Percentiles rank a stretch among this genome's conserved stretches.
These are phyloP conservation scores for Canis aureus DNA, from an alignment of 2,113 vertebrate species.

Conservation along the genomic window DNA sequence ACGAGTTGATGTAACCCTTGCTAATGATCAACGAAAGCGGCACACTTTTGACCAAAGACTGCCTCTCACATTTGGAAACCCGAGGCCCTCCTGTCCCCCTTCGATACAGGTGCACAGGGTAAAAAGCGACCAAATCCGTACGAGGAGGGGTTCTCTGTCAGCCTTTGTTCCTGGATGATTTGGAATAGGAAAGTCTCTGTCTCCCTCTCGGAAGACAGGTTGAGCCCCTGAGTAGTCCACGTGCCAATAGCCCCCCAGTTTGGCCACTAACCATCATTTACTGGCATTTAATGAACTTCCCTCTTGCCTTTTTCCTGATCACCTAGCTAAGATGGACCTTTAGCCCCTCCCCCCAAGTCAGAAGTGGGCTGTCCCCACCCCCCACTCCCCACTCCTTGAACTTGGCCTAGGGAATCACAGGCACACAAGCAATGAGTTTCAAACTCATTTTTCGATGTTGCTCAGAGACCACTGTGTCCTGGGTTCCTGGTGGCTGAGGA, in stretches of 20 bases:
- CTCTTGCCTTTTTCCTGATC: not conserved
- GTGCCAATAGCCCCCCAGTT: not conserved
- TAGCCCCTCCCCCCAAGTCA: not conserved
- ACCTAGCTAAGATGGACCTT: not conserved
- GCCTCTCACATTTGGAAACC: not conserved
- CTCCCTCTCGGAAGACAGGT: not conserved
- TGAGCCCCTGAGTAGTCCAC: not conserved
- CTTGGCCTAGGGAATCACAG: conserved; percentile 36
- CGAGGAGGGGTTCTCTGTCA: not conserved
- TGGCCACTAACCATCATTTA: not conserved
- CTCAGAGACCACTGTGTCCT: not conserved
- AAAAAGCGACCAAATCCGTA: not conserved
- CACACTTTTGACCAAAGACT: not conserved
- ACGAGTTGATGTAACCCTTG: not conserved
- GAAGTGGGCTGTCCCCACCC: not conserved
- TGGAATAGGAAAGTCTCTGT: not conserved
- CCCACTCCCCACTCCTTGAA: not conserved
- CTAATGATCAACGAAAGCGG: not conserved
- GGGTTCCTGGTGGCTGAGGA: conserved; percentile 60
- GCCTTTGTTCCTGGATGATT: not conserved
- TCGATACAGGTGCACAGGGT: not conserved
- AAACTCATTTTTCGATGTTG: conserved; percentile 76
- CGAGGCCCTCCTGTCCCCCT: not conserved
- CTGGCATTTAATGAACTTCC: not conserved
- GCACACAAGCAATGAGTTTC: not conserved